These are phyloP conservation scores for Pseudomyrmex concolor DNA, from an alignment of 1,140 invertebrate species.

Conservation along the genomic window DNA sequence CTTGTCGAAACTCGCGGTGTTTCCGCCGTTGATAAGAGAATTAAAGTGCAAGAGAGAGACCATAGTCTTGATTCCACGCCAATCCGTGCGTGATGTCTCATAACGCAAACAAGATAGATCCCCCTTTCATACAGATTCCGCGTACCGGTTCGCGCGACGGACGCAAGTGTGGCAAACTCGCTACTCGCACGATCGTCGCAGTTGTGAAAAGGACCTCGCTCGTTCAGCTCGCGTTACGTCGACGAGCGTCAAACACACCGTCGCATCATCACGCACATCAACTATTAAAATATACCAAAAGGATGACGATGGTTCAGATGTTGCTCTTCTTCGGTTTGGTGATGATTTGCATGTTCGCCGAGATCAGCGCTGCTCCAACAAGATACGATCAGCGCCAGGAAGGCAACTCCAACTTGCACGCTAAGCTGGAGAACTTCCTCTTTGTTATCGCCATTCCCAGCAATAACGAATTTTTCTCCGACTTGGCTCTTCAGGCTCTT, in stretches of 20 bases:
- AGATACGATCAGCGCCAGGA: conserved; percentile 84
- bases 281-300: conserved; percentile 20
- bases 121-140: conserved; percentile 52
- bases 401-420: conserved; percentile 82
- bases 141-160: conserved; percentile 45
- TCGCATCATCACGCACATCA: conserved; percentile 59
- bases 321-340: conserved; percentile 30
- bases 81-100: neutral
- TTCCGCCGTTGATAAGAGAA: neutral
- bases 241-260: conserved; percentile 33
- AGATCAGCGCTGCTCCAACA: conserved; percentile 62
- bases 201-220: conserved; percentile 41
- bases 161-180: conserved; percentile 6
- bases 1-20: neutral
- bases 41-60: neutral
- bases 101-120: conserved; percentile 42
- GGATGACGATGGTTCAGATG: conserved; percentile 13
- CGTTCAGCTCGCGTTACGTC: conserved; percentile 32
- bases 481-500: conserved; percentile 61
- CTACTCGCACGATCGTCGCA: conserved; percentile 50
- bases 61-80: conserved; percentile 15
- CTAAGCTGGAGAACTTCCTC: conserved; percentile 82
- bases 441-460: conserved; percentile 76
- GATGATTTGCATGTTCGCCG: neutral
- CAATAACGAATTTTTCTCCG: conserved; percentile 33